Evolutionary conservation across 2,888 invertebrate species (phyloP), one percentile per base, ranked within the genome.

Genomic region (Nephrocerus scutellatus): DNA sequence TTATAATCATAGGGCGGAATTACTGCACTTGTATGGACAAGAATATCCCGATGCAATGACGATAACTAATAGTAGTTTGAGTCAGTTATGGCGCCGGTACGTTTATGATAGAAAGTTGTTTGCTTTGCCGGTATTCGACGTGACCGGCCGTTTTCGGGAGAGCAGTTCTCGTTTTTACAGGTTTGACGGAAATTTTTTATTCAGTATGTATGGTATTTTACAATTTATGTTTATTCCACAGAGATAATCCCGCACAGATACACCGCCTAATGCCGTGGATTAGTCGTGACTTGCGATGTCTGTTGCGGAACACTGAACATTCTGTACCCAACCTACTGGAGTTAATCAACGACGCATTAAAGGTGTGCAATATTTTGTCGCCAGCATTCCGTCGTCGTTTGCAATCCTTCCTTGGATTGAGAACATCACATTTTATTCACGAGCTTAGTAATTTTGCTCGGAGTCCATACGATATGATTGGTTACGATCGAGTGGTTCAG

Each of bases 211-310:
- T 30, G 6, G n/a, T 8, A n/a, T 30, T 15, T 5, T 14, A 4
- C 20, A 4, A n/a, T 29, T 25, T 31, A 29, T 9, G 15, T 42
- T 45, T 41, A 44, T 44, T 57, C 70, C 71, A n/a, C 60, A 84
- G 86, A 65, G 74, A 77, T 59, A 80, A 91, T 70, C 84, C 84
- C 39, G 80, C 83, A 10, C 84, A 86, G 62, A 74, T 82, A 47
- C 82, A 85, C 62, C 79, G 93, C 2, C 72, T 95, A 37, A 79
- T 86, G 46, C 87, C 87, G 2, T 95, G 91, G 89, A 71, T 95
- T 20, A 83, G 83, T 62, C 74, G 95, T 47, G 93, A 95, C 67
- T 71, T 95, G 19, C 76, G 79, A 52, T 72, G 91, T 35, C 49
- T 67, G 33, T 67, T 89, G 16, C 74, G 77, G 47, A 76, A 77